Percentiles rank a stretch among this genome's conserved stretches.
These are phyloP conservation scores for Esox niger DNA, from an alignment of 2,113 vertebrate genomes.

Conservation along the genomic window DNA sequence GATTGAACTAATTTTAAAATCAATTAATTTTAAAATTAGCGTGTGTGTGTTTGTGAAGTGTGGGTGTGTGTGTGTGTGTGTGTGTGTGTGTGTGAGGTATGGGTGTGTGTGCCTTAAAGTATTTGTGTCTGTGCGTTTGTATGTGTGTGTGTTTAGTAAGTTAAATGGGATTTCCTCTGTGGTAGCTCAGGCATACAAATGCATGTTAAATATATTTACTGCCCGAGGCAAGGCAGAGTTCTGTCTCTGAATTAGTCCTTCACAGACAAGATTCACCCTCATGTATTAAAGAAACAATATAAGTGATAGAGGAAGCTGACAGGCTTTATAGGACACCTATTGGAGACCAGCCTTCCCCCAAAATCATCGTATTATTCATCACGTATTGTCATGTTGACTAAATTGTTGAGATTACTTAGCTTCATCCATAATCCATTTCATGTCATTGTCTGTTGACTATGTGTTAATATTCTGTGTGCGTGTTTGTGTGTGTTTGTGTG, in stretches of 20 bases:
- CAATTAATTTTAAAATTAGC: neutral
- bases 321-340: neutral
- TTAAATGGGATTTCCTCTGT: constrained; percentile 5
- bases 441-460: neutral
- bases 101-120: too few relatives aligned
- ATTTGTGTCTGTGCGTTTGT: neutral
- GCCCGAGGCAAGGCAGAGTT: neutral
- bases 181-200: neutral
- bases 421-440: neutral
- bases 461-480: too few relatives aligned
- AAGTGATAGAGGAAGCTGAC: constrained; percentile 3
- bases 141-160: constrained; percentile 6
- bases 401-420: constrained; percentile 1
- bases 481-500: too few relatives aligned
- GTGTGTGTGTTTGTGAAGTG: neutral
- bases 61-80: constrained; percentile 3
- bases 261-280: neutral
- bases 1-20: too few relatives aligned
- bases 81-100: constrained; percentile 3
- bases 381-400: constrained; percentile 1
- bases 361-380: neutral
- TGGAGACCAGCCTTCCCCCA: neutral
- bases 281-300: constrained; percentile 17
- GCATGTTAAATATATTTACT: neutral
- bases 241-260: constrained; percentile 7